Base-by-base conservation (phyloP, 2,888 invertebrate genomes). In the Steinernema carpocapsae region DNA sequence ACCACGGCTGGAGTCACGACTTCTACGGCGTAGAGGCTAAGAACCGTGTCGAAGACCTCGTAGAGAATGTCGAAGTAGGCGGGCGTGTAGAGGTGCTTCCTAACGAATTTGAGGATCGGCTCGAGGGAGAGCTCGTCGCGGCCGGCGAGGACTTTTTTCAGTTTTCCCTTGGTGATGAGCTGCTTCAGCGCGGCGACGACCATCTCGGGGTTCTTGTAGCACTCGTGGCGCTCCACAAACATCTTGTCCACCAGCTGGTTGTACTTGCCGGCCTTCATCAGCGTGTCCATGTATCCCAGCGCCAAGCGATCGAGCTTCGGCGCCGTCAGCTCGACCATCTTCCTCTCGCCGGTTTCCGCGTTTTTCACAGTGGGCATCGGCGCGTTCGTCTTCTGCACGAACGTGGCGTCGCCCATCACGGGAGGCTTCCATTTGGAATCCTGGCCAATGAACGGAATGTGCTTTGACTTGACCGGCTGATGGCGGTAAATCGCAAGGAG, bases 131-230 rank as follows among this genome's bases (percentile, higher is more conserved):
- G 91, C 71, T 92, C 92, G 75, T 92, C 91, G 75, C 94, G 90
- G 1, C 92, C 93, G 59, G 91, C 91, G 59, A 96, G 89, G 0
- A 95, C 94, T 77, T 91, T 90, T 84, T 91, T 90, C 24, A 97
- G 89, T 0, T 92, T 93, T 87, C 92, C 92, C 74, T 95, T 91
- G 84, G 93, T 80, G n/a, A 93, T 92, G 77, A 97, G 89, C 88
- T 96, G 96, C 87, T 93, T 93, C 85, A 96, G 90, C 6, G 95
- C 90, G 71, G 92, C 91, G 43, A 94, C 92, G 0, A 94, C 92
- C 32, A 92, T 90, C 82, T 94, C 92, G 0, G 96, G 95, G 48
- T 74, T 46, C 22, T 80, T 70, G 24, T 26, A 17, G 29, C 37
- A 32, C 37, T 70, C 29, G 22, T 80, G 24, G 1, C 17, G 52